These are phyloP conservation scores for Zosterops pallidus DNA, from an alignment of 2,113 vertebrate species.

Conservation along the genomic window DNA sequence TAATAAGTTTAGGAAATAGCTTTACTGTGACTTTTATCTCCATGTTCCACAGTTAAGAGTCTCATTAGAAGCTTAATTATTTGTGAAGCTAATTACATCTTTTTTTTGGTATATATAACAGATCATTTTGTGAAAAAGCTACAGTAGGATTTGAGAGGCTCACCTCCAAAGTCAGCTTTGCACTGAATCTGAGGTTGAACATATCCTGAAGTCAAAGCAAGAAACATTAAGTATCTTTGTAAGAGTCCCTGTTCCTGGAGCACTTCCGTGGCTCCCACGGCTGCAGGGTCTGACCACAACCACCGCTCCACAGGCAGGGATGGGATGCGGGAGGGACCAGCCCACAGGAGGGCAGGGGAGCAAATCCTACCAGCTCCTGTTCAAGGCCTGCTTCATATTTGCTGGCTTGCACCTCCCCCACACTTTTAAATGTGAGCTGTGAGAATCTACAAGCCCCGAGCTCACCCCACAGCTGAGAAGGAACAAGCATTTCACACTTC, in stretches of 20 bases:
- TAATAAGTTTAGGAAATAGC: neutral
- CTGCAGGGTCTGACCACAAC: neutral
- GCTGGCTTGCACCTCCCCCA: neutral
- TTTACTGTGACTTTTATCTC: neutral
- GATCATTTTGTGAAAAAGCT: neutral
- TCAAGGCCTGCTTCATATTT: neutral
- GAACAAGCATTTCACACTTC: neutral
- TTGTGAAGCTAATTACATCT: neutral
- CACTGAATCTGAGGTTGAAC: neutral
- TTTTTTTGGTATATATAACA: neutral
- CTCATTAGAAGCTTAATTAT: neutral
- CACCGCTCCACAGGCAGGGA: accelerated
- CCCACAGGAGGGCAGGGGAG: neutral
- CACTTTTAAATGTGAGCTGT: neutral
- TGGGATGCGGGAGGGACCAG: neutral
- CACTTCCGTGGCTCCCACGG: neutral
- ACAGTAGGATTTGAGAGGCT: neutral
- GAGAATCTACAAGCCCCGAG: neutral
- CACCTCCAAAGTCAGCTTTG: neutral
- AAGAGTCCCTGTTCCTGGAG: neutral
- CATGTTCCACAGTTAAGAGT: neutral
- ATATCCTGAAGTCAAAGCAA: neutral
- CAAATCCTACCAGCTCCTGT: neutral
- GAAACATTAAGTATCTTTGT: neutral
- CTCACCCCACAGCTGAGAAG: neutral